These are phyloP conservation scores for Cladopsammia gracilis DNA, from an alignment of 64 coral and sea anemone genomes.

Conservation along the genomic window DNA sequence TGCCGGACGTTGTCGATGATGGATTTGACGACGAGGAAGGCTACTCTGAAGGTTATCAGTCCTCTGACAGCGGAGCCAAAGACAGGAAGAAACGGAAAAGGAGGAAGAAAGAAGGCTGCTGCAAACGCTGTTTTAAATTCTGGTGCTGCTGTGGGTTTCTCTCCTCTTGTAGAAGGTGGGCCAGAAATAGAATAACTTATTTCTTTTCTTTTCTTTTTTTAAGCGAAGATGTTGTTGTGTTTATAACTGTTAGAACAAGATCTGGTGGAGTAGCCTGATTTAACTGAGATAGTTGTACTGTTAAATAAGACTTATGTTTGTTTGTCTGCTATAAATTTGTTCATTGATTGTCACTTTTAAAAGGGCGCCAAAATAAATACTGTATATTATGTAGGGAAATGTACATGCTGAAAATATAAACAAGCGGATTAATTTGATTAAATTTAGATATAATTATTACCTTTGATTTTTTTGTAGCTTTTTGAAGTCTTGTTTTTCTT, in stretches of 20 bases:
- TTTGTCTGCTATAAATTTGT: too few species aligned
- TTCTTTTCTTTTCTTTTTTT: background rate
- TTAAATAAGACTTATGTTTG: too few species aligned
- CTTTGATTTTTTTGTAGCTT: too few species aligned
- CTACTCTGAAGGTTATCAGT: conserved; percentile 69
- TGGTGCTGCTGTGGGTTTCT: conserved; percentile 68
- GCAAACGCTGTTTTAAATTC: conserved; percentile 35
- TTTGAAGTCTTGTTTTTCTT: too few species aligned
- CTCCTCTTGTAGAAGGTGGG: conserved; percentile 51
- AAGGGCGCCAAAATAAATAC: background rate
- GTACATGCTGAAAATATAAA: background rate
- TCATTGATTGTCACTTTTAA: background rate
- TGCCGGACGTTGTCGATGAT: conserved; percentile 59
- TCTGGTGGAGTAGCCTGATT: too few species aligned
- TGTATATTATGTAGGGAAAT: background rate
- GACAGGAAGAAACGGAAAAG: conserved; percentile 52
- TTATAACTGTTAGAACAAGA: too few species aligned
- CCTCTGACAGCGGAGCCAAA: conserved; percentile 21
- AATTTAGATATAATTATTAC: too few species aligned
- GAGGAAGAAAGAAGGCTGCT: conserved; percentile 29
- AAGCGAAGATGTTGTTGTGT: background rate
- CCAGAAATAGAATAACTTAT: background rate
- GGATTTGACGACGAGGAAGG: conserved; percentile 74
- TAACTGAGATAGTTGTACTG: too few species aligned
- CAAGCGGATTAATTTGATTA: background rate